phyloP scores from a whole-genome alignment of 2,888 invertebrate genomes.

The Alsophila aescularia region DNA sequence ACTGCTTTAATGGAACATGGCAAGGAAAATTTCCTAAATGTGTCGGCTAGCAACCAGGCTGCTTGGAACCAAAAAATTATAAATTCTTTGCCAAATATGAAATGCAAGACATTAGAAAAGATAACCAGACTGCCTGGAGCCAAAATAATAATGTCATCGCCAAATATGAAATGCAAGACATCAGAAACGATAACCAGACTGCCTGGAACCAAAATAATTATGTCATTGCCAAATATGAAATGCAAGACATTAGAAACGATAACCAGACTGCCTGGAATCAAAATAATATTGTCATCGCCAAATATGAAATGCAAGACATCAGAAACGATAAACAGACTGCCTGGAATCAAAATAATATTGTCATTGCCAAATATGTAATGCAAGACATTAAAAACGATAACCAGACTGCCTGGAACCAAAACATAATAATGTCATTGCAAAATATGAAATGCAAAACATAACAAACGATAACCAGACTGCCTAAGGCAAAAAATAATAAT shows the following conservation, averaged over 20 bases:
- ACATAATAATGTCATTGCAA: no score
- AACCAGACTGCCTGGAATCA: no score
- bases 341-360: not conserved
- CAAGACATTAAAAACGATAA: no score
- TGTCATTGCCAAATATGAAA: slow-evolving; percentile 1
- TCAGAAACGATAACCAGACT: no score
- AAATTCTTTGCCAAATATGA: no score
- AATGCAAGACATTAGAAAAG: slow-evolving; percentile 7
- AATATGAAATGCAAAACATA: slow-evolving; percentile 5
- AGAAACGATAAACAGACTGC: not conserved
- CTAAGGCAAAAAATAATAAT: no score
- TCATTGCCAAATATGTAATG: slow-evolving; percentile 4
- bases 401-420: no score
- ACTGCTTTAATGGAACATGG: no score
- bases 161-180: not conserved
- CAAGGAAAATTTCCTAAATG: no score
- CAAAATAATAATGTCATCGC: not conserved
- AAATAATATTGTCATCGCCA: not conserved
- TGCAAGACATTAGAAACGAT: not conserved
- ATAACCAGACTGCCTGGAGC: no score
- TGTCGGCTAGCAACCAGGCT: no score
- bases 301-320: slow-evolving; percentile 4
- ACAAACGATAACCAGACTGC: not conserved
- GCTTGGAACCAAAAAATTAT: no score
- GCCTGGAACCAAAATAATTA: not conserved